phyloP scores from a whole-genome alignment of 2,797 vertebrate species.

The Acestrorhynchus altus region DNA sequence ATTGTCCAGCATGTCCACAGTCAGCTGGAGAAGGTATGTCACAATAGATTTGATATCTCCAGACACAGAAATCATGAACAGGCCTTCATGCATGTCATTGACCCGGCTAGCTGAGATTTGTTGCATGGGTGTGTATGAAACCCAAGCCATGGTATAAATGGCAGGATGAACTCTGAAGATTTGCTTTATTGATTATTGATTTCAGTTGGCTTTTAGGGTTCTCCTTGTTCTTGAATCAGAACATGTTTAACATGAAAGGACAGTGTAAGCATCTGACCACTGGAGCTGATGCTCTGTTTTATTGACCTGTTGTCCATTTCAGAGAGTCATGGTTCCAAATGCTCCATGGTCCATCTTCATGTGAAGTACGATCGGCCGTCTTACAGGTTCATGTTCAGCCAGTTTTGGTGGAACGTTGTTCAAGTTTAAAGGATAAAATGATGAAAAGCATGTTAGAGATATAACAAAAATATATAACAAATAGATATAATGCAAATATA shows the following conservation, averaged over 20 bases:
- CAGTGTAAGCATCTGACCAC: not conserved
- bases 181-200: not conserved
- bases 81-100: constrained; percentile 27
- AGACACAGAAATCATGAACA: not conserved
- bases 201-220: not conserved
- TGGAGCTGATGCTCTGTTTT: not conserved
- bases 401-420: not conserved
- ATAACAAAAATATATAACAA: too few species aligned
- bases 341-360: not conserved
- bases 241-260: not conserved
- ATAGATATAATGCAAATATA: too few species aligned
- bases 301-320: constrained; percentile 2
- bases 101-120: constrained; percentile 25
- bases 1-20: constrained; percentile 87
- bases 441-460: too few species aligned
- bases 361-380: not conserved
- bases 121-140: constrained; percentile 48
- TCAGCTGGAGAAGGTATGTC: constrained; percentile 84
- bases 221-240: not conserved
- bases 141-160: constrained; percentile 45
- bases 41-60: not conserved
- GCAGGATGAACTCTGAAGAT: not conserved
- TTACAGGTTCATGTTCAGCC: not conserved
- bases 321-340: not conserved
- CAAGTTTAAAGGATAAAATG: too few species aligned